phyloP scores from a whole-genome alignment of 2,888 invertebrate genomes.

The Callyntrura guangdongensis region DNA sequence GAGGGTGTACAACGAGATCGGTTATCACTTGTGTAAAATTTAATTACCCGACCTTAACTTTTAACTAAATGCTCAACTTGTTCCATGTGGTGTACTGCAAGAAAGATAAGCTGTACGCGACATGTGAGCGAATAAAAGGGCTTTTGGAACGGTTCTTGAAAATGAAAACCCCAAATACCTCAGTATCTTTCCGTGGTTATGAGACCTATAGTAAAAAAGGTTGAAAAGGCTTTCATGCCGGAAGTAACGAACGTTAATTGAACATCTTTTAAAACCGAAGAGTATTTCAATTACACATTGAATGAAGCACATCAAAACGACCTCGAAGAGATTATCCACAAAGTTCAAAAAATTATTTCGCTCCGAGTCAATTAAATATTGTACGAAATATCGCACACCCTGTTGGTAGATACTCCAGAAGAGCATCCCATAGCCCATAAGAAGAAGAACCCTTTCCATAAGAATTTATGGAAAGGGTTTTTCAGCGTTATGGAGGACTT shows the following conservation, averaged over 20 bases:
- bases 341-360: conserved; percentile 82
- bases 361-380: conserved; percentile 81
- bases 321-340: conserved; percentile 81
- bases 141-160: conserved; percentile 87
- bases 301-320: conserved; percentile 80
- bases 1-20: too few species aligned
- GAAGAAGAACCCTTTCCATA: too few species aligned
- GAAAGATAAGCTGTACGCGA: conserved; percentile 89
- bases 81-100: conserved; percentile 92
- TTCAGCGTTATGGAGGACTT: conserved; percentile 78
- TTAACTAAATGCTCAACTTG: too few species aligned
- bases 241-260: conserved; percentile 93
- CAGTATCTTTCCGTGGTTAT: conserved; percentile 81
- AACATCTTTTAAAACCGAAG: conserved; percentile 91
- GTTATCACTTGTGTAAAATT: too few species aligned
- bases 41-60: too few species aligned
- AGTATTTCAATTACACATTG: conserved; percentile 85
- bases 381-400: conserved; percentile 82
- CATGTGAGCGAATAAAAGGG: conserved; percentile 89
- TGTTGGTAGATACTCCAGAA: conserved; percentile 83
- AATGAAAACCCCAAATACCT: conserved; percentile 81
- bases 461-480: conserved; percentile 82
- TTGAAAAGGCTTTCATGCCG: conserved; percentile 91
- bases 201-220: conserved; percentile 82
- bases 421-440: conserved; percentile 77